Evolutionary conservation across 2,888 invertebrate genomes (phyloP).

Genomic region (Morpho helenor): DNA sequence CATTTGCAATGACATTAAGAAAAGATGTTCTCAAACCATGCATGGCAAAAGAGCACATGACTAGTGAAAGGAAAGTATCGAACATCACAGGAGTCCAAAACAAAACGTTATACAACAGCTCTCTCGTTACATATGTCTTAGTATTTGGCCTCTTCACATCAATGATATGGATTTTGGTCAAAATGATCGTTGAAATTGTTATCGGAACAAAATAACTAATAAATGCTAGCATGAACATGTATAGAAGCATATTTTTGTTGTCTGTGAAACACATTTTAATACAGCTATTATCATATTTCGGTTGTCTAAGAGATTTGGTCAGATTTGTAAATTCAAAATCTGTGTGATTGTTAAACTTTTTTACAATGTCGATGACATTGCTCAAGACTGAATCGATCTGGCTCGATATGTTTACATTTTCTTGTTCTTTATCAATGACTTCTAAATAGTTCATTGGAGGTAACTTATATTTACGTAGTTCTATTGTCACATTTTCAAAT

Average conservation of each 20-base stretch:
- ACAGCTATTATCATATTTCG: constrained; percentile 47
- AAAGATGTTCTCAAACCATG: constrained; percentile 54
- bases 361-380: constrained; percentile 54
- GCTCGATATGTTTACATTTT: constrained; percentile 32
- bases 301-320: constrained; percentile 40
- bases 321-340: constrained; percentile 38
- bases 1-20: constrained; percentile 64
- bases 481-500: constrained; percentile 31
- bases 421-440: constrained; percentile 39
- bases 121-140: constrained; percentile 57
- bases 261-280: constrained; percentile 60
- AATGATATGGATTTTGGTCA: constrained; percentile 63
- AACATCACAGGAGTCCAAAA: constrained; percentile 73
- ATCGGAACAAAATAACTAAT: constrained; percentile 68
- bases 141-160: constrained; percentile 47
- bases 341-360: constrained; percentile 44
- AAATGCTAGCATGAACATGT: constrained; percentile 56
- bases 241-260: constrained; percentile 54
- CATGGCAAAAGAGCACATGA: constrained; percentile 60
- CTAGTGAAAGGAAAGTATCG: constrained; percentile 60
- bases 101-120: constrained; percentile 62
- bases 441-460: constrained; percentile 44
- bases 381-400: constrained; percentile 46
- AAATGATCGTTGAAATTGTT: constrained; percentile 58
- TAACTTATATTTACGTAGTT: constrained; percentile 44